Conservation (phyloP, 2,797 vertebrate genomes). For the Enteromius afrohamiltoni region DNA sequence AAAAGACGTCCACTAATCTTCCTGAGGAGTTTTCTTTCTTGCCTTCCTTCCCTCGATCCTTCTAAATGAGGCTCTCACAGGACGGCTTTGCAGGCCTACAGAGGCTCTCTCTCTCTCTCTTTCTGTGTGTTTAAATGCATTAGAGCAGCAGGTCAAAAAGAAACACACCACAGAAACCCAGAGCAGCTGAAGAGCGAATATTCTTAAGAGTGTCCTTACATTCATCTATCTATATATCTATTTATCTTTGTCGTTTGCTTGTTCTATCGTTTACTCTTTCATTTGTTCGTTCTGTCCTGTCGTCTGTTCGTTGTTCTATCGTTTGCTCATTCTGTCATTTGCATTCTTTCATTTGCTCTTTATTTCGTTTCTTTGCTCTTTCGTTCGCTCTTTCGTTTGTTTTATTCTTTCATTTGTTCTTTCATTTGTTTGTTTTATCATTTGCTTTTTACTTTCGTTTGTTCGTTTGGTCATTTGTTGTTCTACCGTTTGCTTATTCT, state of each 20-base stretch:
- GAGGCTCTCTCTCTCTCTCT: slow-evolving; percentile 48
- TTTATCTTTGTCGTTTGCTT: background rate
- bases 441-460: no score
- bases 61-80: slow-evolving; percentile 68
- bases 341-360: no score
- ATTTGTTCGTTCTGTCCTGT: background rate
- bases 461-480: no score
- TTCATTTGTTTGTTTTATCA: background rate
- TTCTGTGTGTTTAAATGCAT: slow-evolving; percentile 16
- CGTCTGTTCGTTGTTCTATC: background rate
- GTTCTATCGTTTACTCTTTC: background rate
- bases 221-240: background rate
- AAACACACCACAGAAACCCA: background rate
- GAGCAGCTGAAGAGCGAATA: background rate
- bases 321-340: background rate
- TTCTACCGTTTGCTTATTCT: no score
- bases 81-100: slow-evolving; percentile 50
- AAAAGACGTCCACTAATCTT: slow-evolving; percentile 77
- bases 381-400: background rate
- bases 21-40: slow-evolving; percentile 60
- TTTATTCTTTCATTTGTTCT: background rate
- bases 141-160: background rate
- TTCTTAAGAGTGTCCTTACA: no score
- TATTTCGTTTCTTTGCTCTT: no score
- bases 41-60: background rate